Base-by-base conservation (phyloP, 2,797 vertebrate species). In the Coreius guichenoti region DNA sequence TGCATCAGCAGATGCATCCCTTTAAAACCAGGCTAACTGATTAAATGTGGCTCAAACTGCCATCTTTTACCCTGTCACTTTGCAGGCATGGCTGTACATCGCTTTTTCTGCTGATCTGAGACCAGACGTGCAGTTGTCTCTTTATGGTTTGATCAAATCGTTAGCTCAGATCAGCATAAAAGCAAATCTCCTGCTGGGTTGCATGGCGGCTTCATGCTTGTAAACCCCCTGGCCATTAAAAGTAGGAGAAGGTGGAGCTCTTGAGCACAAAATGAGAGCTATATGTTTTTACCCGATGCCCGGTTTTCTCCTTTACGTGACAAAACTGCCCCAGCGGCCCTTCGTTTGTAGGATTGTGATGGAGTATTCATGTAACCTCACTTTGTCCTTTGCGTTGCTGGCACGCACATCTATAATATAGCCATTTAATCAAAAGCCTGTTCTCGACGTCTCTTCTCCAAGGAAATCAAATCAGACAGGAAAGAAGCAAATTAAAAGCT, bases 321-420 rank as follows among this genome's bases (percentile, higher is more conserved):
- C 21, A 65, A 77, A 51, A 61, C 43, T 45, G 70, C 31, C 54
- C 49, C 54, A 67, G 16, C 29, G 68, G 39, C 43, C 47, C 9
- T 36, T 45, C 4, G 43, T 83, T 78, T 77, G 31, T n/a, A 73
- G 51, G 56, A 86, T 65, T 12, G 54, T 79, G 9, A n/a, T 88
- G 79, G 81, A 88, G 83, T 87, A 78, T 87, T 85, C 49, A 78
- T 85, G 31, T 73, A 84, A 74, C 83, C 84, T 84, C 70, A 36
- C 68, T 63, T 80, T 67, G 74, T 88, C 86, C 82, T 89, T 83
- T 36, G 61, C 13, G 13, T 67, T 47, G 58, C 79, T 26, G 8
- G 72, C 54, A 70, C 39, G 3, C 19, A 26, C 80, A 78, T 89
- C 26, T 76, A 81, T 85, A 87, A 85, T 88, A 84, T 82, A 87